Evolutionary conservation across 2,888 invertebrate genomes (phyloP).

Genomic region (Drosophila greeni): DNA sequence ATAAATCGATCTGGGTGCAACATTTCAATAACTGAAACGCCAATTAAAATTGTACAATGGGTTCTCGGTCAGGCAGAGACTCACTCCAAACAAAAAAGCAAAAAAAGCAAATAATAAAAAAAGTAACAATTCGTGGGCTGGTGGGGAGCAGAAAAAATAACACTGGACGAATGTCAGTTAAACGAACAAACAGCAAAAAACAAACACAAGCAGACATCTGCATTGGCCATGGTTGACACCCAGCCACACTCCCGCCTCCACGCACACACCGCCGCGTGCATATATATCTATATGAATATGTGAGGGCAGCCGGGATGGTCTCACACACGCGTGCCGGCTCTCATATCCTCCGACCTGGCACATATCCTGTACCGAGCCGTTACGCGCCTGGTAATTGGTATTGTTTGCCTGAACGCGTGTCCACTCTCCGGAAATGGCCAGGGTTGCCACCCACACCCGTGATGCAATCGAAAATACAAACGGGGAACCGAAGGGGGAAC

Average conservation of each 20-base stretch:
- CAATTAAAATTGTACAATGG: conserved; percentile 71
- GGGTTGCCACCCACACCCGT: conserved; percentile 29
- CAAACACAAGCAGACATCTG: conserved; percentile 57
- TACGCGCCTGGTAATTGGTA: conserved; percentile 67
- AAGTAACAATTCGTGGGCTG: not conserved
- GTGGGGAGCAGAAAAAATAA: conserved; percentile 18
- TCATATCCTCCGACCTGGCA: conserved; percentile 49
- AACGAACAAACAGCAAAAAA: conserved; percentile 66
- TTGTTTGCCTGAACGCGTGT: conserved; percentile 65
- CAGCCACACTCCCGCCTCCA: conserved; percentile 11
- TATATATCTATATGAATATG: conserved; percentile 41
- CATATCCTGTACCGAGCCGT: conserved; percentile 45
- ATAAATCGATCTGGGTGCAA: conserved; percentile 61
- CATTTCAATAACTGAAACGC: conserved; percentile 71
- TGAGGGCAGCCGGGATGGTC: conserved; percentile 46
- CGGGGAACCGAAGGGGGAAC: conserved; percentile 45
- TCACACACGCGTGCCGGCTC: conserved; percentile 40
- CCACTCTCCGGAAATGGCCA: conserved; percentile 39
- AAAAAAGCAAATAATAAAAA: not conserved
- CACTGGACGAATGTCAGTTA: conserved; percentile 63
- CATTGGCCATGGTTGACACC: conserved; percentile 45
- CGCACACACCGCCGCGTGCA: conserved; percentile 14
- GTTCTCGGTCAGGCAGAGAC: conserved; percentile 51
- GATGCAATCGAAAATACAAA: conserved; percentile 35
- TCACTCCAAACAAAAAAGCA: conserved; percentile 34